Evolutionary conservation across 1,140 invertebrate genomes (phyloP).

Genomic region (Kradibia gibbosae): DNA sequence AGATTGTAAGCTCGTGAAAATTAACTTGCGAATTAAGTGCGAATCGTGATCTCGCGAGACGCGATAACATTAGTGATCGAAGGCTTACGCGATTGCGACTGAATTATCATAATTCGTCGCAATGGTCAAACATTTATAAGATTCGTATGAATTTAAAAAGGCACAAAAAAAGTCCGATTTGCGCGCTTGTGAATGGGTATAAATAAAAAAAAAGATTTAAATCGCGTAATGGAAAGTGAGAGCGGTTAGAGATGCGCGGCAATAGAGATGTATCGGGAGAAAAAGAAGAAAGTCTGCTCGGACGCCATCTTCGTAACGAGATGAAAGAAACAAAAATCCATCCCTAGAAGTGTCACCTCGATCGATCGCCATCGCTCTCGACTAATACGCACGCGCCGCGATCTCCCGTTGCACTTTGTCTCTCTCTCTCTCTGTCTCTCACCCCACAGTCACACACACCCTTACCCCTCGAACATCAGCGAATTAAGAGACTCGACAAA

Average conservation of each 20-base stretch:
- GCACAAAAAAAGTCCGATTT: too few species aligned
- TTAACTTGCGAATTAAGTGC: too few species aligned
- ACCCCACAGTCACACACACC: too few species aligned
- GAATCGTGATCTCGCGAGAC: too few species aligned
- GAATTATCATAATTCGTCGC: too few species aligned
- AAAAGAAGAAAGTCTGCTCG: not conserved
- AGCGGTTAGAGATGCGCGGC: not conserved
- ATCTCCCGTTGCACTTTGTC: not conserved
- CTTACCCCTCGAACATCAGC: not conserved
- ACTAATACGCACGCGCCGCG: not conserved
- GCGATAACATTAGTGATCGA: too few species aligned
- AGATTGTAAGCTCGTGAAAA: too few species aligned
- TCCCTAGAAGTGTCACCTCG: constrained; percentile 18
- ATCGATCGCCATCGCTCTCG: constrained; percentile 10
- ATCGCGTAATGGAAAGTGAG: not conserved
- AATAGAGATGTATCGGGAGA: not conserved
- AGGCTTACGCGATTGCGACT: too few species aligned
- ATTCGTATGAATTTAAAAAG: too few species aligned
- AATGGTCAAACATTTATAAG: too few species aligned
- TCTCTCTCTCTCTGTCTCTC: not conserved
- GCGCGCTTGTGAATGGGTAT: too few species aligned
- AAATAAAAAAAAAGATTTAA: too few species aligned
- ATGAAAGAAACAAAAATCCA: not conserved
- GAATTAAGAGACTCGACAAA: constrained; percentile 60
- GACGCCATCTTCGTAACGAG: constrained; percentile 8